Base-by-base conservation (phyloP, 2,797 vertebrate genomes). In the Tiaroga cobitis region DNA sequence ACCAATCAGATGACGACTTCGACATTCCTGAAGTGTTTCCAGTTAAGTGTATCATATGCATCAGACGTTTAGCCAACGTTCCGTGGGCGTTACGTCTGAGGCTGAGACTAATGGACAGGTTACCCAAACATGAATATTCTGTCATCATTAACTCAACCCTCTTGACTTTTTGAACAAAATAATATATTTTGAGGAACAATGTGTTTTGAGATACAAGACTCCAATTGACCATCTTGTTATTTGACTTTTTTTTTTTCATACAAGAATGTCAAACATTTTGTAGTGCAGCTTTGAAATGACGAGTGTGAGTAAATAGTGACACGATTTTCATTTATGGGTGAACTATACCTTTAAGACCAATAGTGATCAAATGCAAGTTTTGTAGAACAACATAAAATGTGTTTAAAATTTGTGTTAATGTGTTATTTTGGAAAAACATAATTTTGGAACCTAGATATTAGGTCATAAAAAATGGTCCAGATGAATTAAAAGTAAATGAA, bases 241-340 rank as follows among this genome's bases (percentile, higher is more conserved):
- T 26, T 8, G 24, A 8, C 2, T 4, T 26, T 46, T 43, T 8
- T 26, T 39, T 39, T 39, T 39, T 41, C 2, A 41, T 41, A 41
- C 9, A 41, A 10, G 11, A 70, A 43, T 16, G 21, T 15, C 6
- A 34, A 16, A 56, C n/a, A 59, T 59, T 59, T 10, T 59, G 56
- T 9, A n/a, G 24, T 59, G 54, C 8, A 24, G 21, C 21, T 59
- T n/a, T 59, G 56, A 59, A 59, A 59, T n/a, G 24, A 59, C 1
- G 1, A 59, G 56, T 24, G 3, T 10, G 9, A 59, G 24, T n/a
- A 59, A 61, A n/a, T 5, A 4, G 24, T 59, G 56, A 59, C 24
- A 11, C 0, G 0, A 26, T 46, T 46, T 73, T 0, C 1, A 7
- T 39, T 43, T 43, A n/a, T 8, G 1, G 21, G 3, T 43, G n/a